These are phyloP conservation scores for Chrysodeixis includens DNA, from an alignment of 2,888 invertebrate species.

Conservation along the genomic window DNA sequence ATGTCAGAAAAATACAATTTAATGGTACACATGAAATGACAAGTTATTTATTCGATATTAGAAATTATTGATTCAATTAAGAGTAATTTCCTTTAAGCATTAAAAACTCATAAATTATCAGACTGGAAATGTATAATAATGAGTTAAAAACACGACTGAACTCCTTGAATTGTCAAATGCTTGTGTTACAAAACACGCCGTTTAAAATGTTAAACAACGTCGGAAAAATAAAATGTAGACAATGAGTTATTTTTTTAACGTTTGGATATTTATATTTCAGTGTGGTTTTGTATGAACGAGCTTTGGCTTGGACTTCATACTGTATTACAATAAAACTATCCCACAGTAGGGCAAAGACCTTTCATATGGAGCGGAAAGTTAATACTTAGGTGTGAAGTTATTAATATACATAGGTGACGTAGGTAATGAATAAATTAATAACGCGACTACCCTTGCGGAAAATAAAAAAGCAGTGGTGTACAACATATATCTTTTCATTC, in stretches of 20 bases:
- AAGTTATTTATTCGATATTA: background rate
- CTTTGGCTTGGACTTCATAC: background rate
- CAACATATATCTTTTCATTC: no score
- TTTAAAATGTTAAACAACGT: conserved; percentile 23
- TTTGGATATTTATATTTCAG: conserved; percentile 14
- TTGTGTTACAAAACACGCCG: conserved; percentile 19
- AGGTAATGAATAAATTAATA: no score
- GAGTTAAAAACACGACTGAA: conserved; percentile 8
- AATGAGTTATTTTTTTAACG: conserved; percentile 41
- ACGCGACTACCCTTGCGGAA: no score
- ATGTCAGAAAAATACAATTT: background rate
- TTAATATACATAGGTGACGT: no score
- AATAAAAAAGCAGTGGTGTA: no score
- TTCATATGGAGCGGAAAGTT: no score
- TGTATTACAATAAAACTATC: no score
- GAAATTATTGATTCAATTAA: conserved; percentile 4
- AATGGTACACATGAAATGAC: background rate
- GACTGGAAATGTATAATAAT: conserved; percentile 1
- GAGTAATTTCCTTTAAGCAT: background rate
- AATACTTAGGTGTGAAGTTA: no score
- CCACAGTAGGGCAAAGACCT: no score
- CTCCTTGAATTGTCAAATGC: conserved; percentile 17
- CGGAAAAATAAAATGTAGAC: conserved; percentile 37
- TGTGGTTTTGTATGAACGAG: background rate
- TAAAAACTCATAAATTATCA: background rate